These are phyloP conservation scores for Eublepharis macularius DNA, from an alignment of 2,113 vertebrate genomes.

Conservation along the genomic window DNA sequence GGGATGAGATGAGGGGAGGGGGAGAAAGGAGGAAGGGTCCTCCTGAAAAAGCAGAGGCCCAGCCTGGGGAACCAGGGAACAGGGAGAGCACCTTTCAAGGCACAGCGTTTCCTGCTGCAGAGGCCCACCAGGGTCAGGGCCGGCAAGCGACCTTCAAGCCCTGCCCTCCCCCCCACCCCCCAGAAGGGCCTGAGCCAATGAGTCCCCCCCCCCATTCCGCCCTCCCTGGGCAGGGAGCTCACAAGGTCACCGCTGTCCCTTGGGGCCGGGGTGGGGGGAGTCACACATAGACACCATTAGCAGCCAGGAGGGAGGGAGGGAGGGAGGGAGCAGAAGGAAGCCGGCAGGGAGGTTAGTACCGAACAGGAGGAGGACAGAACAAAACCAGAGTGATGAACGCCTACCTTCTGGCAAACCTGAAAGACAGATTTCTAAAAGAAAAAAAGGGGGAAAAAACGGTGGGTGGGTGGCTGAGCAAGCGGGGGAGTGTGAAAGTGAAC, in stretches of 20 bases:
- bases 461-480: conserved; percentile 1
- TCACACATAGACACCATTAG: conserved; percentile 8
- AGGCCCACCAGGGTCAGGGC: neutral
- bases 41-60: conserved; percentile 2
- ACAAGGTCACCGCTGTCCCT: neutral
- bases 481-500: neutral
- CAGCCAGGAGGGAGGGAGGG: neutral
- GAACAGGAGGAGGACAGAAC: conserved; percentile 47
- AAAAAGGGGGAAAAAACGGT: conserved; percentile 64
- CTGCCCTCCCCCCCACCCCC: neutral
- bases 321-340: neutral
- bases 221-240: neutral
- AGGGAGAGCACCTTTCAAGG: conserved; percentile 62
- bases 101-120: conserved; percentile 26
- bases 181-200: neutral
- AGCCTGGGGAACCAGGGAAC: neutral
- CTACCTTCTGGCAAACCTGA: conserved; percentile 94
- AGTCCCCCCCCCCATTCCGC: neutral
- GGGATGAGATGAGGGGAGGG: neutral
- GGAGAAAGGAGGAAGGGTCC: neutral
- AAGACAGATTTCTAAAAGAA: conserved; percentile 94
- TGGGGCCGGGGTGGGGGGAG: too few relatives aligned
- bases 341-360: conserved; percentile 39
- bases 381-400: conserved; percentile 76
- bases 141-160: neutral